phyloP scores from a whole-genome alignment of 2,888 invertebrate genomes.

The Gymnosoma rotundatum region DNA sequence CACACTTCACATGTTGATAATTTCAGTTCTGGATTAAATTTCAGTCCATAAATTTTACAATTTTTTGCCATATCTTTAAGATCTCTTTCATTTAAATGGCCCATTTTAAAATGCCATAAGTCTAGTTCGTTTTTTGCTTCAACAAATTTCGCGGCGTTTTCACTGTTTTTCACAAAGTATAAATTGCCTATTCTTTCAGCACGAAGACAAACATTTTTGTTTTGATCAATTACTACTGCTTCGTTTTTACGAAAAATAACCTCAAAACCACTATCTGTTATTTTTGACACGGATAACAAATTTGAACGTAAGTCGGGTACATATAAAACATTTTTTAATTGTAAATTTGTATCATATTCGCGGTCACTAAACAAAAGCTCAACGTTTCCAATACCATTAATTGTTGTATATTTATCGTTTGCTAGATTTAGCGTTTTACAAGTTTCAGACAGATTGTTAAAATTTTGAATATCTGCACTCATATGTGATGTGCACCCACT shows the following conservation, averaged over 20 bases:
- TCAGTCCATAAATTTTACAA: too few species aligned
- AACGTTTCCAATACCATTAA: conserved; percentile 49
- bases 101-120: conserved; percentile 48
- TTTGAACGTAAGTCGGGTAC: conserved; percentile 51
- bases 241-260: not conserved
- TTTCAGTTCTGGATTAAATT: too few species aligned
- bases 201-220: not conserved
- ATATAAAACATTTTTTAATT: conserved; percentile 61
- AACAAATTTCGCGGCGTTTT: conserved; percentile 27
- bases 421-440: not conserved
- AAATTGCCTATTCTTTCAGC: conserved; percentile 53
- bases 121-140: conserved; percentile 44
- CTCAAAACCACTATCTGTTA: not conserved
- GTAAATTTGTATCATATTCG: conserved; percentile 29
- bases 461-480: not conserved
- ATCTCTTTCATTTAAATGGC: not conserved
- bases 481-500: conserved; percentile 4
- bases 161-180: conserved; percentile 45
- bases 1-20: too few species aligned
- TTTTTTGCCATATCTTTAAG: too few species aligned
- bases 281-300: conserved; percentile 57
- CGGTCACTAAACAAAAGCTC: conserved; percentile 30
- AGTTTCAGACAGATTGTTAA: not conserved
- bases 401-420: not conserved
- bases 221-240: not conserved